phyloP scores from a whole-genome alignment of 2,888 invertebrate species.

The Drosophila maculinotata region DNA sequence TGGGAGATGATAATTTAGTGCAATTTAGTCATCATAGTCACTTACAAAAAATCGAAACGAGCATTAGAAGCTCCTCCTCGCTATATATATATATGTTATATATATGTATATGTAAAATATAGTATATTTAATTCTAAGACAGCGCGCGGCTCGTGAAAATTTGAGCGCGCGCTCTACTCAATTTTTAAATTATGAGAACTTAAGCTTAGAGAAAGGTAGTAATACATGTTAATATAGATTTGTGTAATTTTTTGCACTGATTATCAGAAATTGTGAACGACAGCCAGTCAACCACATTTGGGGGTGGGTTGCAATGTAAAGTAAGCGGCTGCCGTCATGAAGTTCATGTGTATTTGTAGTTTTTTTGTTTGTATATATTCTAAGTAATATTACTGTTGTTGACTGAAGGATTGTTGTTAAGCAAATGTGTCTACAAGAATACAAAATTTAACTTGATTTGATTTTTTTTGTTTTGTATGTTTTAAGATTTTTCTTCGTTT shows the following conservation, averaged over 20 bases:
- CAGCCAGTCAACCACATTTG: slow-evolving; percentile 32
- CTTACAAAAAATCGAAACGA: slow-evolving; percentile 44
- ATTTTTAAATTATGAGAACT: slow-evolving; percentile 65
- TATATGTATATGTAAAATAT: slow-evolving; percentile 24
- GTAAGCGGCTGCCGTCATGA: slow-evolving; percentile 53
- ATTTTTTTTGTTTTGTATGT: slow-evolving; percentile 6
- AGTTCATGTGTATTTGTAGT: slow-evolving; percentile 31
- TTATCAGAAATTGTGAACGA: slow-evolving; percentile 63
- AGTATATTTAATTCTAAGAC: slow-evolving; percentile 56
- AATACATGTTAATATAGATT: slow-evolving; percentile 61
- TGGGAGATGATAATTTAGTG: slow-evolving; percentile 44
- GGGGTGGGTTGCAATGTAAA: slow-evolving; percentile 21
- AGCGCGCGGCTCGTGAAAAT: slow-evolving; percentile 49
- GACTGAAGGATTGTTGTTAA: slow-evolving; percentile 31
- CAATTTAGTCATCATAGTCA: slow-evolving; percentile 54
- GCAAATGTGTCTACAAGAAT: slow-evolving; percentile 43
- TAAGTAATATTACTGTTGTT: slow-evolving; percentile 30
- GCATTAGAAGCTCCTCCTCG: slow-evolving; percentile 38
- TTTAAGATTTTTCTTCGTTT: slow-evolving; percentile 22
- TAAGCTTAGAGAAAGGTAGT: slow-evolving; percentile 68
- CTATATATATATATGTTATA: slow-evolving; percentile 51
- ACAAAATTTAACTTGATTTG: slow-evolving; percentile 45
- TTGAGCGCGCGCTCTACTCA: slow-evolving; percentile 55
- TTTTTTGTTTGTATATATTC: slow-evolving; percentile 21
- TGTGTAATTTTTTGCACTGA: slow-evolving; percentile 70